Evolutionary conservation across 1,140 invertebrate species (phyloP).

Genomic region (Drosophila rhopaloa): DNA sequence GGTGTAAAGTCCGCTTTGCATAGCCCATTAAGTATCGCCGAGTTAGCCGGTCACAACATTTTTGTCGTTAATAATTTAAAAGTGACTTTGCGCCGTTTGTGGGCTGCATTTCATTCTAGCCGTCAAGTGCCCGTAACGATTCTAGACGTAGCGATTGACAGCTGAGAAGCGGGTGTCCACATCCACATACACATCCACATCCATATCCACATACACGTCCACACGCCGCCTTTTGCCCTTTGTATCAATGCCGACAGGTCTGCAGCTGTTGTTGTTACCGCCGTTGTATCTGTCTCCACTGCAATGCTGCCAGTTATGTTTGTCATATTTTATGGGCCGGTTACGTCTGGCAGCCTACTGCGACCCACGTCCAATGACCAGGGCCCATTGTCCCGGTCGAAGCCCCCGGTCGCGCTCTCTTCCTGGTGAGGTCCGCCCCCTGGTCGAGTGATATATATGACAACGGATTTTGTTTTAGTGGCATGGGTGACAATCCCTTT

Average conservation of each 20-base stretch:
- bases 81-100: slow-evolving; percentile 62
- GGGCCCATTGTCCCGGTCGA: slow-evolving; percentile 5
- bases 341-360: slow-evolving; percentile 55
- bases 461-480: slow-evolving; percentile 78
- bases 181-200: no score
- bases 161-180: slow-evolving; percentile 71
- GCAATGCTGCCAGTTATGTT: slow-evolving; percentile 62
- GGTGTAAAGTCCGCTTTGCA: slow-evolving; percentile 7
- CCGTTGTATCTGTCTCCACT: slow-evolving; percentile 38
- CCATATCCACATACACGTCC: slow-evolving; percentile 18
- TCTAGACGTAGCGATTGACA: slow-evolving; percentile 65
- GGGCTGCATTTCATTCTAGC: slow-evolving; percentile 26
- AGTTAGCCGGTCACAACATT: slow-evolving; percentile 63
- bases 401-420: background rate
- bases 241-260: slow-evolving; percentile 55
- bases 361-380: slow-evolving; percentile 24
- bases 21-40: slow-evolving; percentile 10
- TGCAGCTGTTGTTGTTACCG: slow-evolving; percentile 10
- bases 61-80: slow-evolving; percentile 71
- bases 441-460: slow-evolving; percentile 73
- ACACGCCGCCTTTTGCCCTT: slow-evolving; percentile 32
- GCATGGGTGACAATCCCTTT: slow-evolving; percentile 79
- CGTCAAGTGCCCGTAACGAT: slow-evolving; percentile 75
- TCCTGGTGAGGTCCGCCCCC: slow-evolving; percentile 4
- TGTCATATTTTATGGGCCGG: slow-evolving; percentile 75